phyloP scores from a whole-genome alignment of 2,797 vertebrate species.

The Helostoma temminkii region DNA sequence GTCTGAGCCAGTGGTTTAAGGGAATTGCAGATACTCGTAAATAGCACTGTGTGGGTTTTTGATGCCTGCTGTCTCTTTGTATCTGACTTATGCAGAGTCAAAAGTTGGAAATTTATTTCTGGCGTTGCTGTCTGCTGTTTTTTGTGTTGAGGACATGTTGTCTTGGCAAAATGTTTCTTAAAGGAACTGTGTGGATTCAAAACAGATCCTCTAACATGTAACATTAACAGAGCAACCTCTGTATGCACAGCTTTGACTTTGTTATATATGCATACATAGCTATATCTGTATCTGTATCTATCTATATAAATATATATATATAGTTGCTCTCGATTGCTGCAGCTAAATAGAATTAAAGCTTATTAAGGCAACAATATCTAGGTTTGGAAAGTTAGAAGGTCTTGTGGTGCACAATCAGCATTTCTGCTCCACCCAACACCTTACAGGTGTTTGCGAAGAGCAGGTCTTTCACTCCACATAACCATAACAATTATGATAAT shows the following conservation, averaged over 20 bases:
- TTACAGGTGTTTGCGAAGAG: too few relatives aligned
- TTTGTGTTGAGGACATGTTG: constrained; percentile 26
- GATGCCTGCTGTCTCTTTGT: constrained; percentile 45
- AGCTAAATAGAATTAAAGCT: too few relatives aligned
- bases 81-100: constrained; percentile 47
- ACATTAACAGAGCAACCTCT: background rate
- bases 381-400: too few relatives aligned
- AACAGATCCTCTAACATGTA: background rate
- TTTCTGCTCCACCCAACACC: too few relatives aligned
- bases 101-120: constrained; percentile 47
- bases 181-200: background rate
- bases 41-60: constrained; percentile 57
- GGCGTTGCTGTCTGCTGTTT: constrained; percentile 21
- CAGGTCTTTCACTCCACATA: too few relatives aligned
- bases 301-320: too few relatives aligned
- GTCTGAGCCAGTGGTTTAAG: constrained; percentile 52
- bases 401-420: too few relatives aligned
- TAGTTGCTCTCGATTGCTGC: too few relatives aligned
- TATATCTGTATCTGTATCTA: too few relatives aligned
- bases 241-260: background rate
- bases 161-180: background rate
- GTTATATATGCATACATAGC: too few relatives aligned
- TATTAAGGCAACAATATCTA: too few relatives aligned
- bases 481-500: too few relatives aligned
- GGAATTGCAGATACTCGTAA: constrained; percentile 51